These are phyloP conservation scores for Troides aeacus DNA, from an alignment of 2,888 invertebrate genomes.

Conservation along the genomic window DNA sequence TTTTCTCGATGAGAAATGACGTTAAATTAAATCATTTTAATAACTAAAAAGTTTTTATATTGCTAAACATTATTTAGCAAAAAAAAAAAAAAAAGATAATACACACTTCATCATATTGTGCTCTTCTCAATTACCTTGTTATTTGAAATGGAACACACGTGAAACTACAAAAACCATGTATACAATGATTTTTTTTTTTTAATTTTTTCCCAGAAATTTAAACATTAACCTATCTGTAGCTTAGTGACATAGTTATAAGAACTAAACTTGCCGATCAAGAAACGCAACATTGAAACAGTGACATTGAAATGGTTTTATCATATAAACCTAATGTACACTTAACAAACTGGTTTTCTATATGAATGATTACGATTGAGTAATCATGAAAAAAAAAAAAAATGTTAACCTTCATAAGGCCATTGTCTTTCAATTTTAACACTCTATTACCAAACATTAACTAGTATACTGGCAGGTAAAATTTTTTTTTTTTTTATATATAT, in stretches of 20 bases:
- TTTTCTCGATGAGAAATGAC: too few relatives aligned
- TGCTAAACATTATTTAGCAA: too few relatives aligned
- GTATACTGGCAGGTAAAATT: too few relatives aligned
- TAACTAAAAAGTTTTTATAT: too few relatives aligned
- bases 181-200: background rate
- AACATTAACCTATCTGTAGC: background rate
- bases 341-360: background rate
- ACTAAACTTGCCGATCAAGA: background rate
- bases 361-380: background rate
- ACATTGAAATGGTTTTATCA: slow-evolving; percentile 1
- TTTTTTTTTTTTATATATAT: too few relatives aligned
- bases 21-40: too few relatives aligned
- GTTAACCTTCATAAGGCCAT: background rate
- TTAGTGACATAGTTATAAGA: background rate
- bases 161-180: too few relatives aligned
- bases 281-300: background rate
- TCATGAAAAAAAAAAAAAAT: background rate
- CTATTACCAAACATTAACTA: background rate
- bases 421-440: background rate
- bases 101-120: too few relatives aligned
- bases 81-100: too few relatives aligned
- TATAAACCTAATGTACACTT: background rate
- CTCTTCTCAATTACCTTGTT: too few relatives aligned
- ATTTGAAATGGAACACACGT: too few relatives aligned
- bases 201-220: background rate